A percentile compares a stretch with the other conserved stretches of the same genome.
These are phyloP conservation scores for Cosmorhoe ocellata DNA, from an alignment of 2,888 invertebrate species.

Conservation along the genomic window DNA sequence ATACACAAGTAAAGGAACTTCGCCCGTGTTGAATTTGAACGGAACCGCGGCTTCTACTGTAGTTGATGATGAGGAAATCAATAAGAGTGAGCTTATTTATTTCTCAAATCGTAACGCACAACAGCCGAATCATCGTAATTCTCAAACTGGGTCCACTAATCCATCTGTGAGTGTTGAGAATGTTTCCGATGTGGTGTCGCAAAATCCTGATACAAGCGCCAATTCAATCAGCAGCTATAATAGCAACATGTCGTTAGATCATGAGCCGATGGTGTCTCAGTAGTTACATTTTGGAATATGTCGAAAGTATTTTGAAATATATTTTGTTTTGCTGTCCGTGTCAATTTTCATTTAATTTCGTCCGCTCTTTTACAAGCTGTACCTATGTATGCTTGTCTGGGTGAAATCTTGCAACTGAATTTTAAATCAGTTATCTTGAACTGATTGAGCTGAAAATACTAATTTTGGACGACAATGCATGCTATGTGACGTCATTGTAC, in stretches of 20 bases:
- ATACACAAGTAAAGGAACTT: not conserved
- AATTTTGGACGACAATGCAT: too few species aligned
- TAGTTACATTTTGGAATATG: too few species aligned
- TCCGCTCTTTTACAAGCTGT: too few species aligned
- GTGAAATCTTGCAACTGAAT: too few species aligned
- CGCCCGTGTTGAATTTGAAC: not conserved
- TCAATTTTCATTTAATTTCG: too few species aligned
- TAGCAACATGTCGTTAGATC: conserved; percentile 43
- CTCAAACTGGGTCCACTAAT: not conserved
- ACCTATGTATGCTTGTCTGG: too few species aligned
- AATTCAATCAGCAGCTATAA: conserved; percentile 46
- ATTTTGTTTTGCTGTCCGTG: too few species aligned
- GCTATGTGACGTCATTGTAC: too few species aligned
- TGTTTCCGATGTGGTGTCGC: not conserved
- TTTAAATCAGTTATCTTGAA: too few species aligned
- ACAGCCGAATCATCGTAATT: not conserved
- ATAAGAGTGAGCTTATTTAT: not conserved
- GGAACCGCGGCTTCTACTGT: not conserved
- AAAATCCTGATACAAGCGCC: conserved; percentile 16
- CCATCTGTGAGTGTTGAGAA: not conserved
- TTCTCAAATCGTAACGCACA: not conserved
- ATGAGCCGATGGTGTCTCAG: conserved; percentile 49
- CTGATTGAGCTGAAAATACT: too few species aligned
- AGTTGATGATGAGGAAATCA: not conserved
- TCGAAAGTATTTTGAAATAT: too few species aligned